Base-by-base conservation (phyloP, 2,888 invertebrate genomes). In the Erebia ligea region DNA sequence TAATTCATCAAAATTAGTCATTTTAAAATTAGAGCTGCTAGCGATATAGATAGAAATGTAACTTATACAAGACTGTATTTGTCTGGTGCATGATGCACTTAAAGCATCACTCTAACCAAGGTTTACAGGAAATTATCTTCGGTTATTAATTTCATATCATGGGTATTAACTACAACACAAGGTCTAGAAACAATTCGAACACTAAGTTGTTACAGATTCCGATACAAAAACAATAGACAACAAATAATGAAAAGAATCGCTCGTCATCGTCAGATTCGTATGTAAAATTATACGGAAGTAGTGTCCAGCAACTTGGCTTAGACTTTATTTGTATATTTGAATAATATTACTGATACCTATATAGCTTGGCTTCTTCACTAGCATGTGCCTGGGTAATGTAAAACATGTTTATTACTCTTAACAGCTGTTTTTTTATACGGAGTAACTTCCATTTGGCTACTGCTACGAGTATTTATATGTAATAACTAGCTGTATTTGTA, bases 191-290 rank as follows among this genome's bases (percentile, higher is more conserved):
- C 11, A 50, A 50, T 25, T 10, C n/a, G 21, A 63, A 63, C n/a
- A 50, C 21, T 66, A 19, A 40, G 40, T 21, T 21, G 56, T 68
- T 73, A 75, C 71, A 71, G 68, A 76, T 79, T 76, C 76, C 73
- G 79, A 79, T 79, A 81, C 73, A 73, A 67, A 76, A 69, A 79
- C 77, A 80, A 77, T 78, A 70, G 76, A 71, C 69, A 65, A 70
- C 61, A 74, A 64, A 70, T 67, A 71, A 74, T 76, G 80, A 73
- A n/a, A n/a, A n/a, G n/a, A n/a, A n/a, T n/a, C n/a, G n/a, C n/a
- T 80, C 77, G 79, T 73, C 71, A 1, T 59, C 74, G 73, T 73
- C 73, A 70, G 74, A 81, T 82, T 79, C 45, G 67, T 68, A 68
- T 71, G 10, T 52, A 67, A 68, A 69, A 19, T 21, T 21, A 34